Evolutionary conservation across 1,140 invertebrate species (phyloP).

Genomic region (Magallana gigas): DNA sequence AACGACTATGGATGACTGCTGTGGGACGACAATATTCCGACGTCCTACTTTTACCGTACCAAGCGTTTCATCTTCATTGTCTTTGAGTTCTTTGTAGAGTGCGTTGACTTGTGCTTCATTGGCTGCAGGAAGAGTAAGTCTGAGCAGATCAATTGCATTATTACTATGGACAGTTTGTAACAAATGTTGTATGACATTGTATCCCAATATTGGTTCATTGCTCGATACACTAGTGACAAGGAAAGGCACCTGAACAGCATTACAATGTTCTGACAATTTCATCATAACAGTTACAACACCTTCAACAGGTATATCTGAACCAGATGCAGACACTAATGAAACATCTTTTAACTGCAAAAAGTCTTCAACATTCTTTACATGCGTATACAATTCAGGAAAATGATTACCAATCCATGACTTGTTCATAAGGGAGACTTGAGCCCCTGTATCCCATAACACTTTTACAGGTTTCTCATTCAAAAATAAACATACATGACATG

Average conservation of each 20-base stretch:
- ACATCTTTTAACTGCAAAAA: not conserved
- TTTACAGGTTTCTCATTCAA: not conserved
- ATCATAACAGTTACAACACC: slow-evolving; percentile 3
- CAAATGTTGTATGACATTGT: slow-evolving; percentile 55
- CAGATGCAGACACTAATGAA: slow-evolving; percentile 4
- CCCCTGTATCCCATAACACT: not conserved
- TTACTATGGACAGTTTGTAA: slow-evolving; percentile 10
- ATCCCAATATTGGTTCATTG: slow-evolving; percentile 50
- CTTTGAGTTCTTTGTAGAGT: not conserved
- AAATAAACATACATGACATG: not conserved
- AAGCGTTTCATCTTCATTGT: not conserved
- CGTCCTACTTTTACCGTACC: not conserved
- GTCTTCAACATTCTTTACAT: slow-evolving; percentile 9
- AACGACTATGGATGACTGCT: not conserved
- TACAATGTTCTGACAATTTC: slow-evolving; percentile 25
- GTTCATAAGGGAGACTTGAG: not conserved
- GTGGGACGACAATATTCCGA: too few relatives aligned
- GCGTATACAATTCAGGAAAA: not conserved
- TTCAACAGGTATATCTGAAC: not conserved
- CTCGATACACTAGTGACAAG: slow-evolving; percentile 27
- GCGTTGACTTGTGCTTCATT: slow-evolving; percentile 1
- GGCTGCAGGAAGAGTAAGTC: not conserved
- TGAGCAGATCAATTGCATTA: not conserved
- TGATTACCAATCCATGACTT: not conserved
- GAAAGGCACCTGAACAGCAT: slow-evolving; percentile 50